These are phyloP conservation scores for Phylloscopus trochilus DNA, from an alignment of 2,113 vertebrate species.

Conservation along the genomic window DNA sequence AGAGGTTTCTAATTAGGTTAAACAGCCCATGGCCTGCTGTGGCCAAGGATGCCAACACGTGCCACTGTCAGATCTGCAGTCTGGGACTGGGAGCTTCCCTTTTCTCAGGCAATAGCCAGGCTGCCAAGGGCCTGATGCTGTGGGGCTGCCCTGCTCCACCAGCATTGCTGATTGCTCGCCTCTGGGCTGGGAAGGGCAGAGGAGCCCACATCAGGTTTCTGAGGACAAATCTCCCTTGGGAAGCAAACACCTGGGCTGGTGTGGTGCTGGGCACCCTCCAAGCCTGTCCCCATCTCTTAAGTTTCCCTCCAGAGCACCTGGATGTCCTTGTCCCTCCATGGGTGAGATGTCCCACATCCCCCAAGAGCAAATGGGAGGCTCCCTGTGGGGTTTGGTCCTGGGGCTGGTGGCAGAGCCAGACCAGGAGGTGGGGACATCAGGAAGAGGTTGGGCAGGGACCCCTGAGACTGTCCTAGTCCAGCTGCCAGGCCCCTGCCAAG, in stretches of 20 bases:
- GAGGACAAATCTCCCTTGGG: not conserved
- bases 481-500: not conserved
- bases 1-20: conserved; percentile 22
- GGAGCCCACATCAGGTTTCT: not conserved
- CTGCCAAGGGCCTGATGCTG: not conserved
- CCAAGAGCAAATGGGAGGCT: not conserved
- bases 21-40: not conserved
- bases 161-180: fast-evolving
- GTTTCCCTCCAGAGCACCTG: not conserved
- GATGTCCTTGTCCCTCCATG: fast-evolving
- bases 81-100: not conserved
- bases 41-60: not conserved
- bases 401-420: not conserved
- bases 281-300: fast-evolving
- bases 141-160: not conserved
- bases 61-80: not conserved
- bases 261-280: not conserved
- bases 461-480: not conserved
- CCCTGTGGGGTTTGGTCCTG: not conserved
- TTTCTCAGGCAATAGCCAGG: fast-evolving
- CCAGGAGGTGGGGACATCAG: fast-evolving
- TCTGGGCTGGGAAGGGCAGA: fast-evolving
- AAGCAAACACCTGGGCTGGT: not conserved
- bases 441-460: not conserved
- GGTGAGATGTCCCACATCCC: not conserved